These are phyloP conservation scores for Malachius bipustulatus DNA, from an alignment of 2,888 invertebrate genomes.

Conservation along the genomic window DNA sequence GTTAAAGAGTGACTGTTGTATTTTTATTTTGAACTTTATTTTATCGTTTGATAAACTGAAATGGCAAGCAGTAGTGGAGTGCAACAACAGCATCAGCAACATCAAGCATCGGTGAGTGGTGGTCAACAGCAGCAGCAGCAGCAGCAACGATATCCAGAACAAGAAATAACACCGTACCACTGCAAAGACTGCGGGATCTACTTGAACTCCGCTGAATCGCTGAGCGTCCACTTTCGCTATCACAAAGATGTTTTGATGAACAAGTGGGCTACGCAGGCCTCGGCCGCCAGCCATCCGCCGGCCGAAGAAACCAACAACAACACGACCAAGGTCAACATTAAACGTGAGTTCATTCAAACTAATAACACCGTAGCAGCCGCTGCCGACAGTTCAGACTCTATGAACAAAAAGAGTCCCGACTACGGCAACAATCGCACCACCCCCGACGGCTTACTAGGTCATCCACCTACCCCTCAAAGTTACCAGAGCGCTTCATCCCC, in stretches of 20 bases:
- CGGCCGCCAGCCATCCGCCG: constrained; percentile 36
- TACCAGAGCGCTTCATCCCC: constrained; percentile 56
- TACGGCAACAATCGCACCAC: constrained; percentile 41
- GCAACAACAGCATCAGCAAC: constrained; percentile 27
- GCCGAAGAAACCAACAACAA: constrained; percentile 53
- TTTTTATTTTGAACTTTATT: constrained; percentile 31
- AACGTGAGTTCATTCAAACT: constrained; percentile 46
- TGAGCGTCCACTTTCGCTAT: constrained; percentile 69
- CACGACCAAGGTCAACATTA: constrained; percentile 32
- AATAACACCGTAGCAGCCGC: constrained; percentile 48
- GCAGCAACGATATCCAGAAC: constrained; percentile 41
- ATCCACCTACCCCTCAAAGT: constrained; percentile 53
- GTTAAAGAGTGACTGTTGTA: constrained; percentile 35
- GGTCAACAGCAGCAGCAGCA: constrained; percentile 20
- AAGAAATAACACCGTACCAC: constrained; percentile 45
- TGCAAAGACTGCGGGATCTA: constrained; percentile 67
- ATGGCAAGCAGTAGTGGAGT: constrained; percentile 33
- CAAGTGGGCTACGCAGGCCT: constrained; percentile 56
- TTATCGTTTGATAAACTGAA: constrained; percentile 21
- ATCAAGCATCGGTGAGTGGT: constrained; percentile 22
- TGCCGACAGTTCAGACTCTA: constrained; percentile 63
- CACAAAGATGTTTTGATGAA: constrained; percentile 65
- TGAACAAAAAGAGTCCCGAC: constrained; percentile 51
- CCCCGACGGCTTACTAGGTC: constrained; percentile 48
- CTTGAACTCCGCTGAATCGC: constrained; percentile 62